Evolutionary conservation across 2,888 invertebrate species (phyloP), one percentile per base, ranked within the genome.

Genomic region (Sceliomorpha sp.): DNA sequence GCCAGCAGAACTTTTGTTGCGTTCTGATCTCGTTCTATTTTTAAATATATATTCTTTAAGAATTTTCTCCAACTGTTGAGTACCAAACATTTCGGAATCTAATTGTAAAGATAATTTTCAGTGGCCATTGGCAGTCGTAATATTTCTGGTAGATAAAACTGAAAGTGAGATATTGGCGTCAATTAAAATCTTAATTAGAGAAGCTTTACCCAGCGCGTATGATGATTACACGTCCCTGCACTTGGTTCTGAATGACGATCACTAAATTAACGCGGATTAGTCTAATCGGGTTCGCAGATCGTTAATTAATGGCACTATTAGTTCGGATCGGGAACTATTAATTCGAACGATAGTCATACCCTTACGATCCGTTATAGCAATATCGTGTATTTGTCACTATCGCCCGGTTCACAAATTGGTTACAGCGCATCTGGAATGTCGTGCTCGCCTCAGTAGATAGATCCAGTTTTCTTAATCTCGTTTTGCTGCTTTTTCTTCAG

Each of bases 331-430:
- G 72, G 78, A 78, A 79, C 79, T 81, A 83, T 83, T 82, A 83
- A 83, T 83, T 83, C 79, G 80, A 60, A 71, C 75, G 81, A 83
- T 81, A 83, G 81, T 79, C 74, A 73, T 72, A 70, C 70, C 70
- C 72, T 68, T 73, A 68, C 81, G 77, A 82, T 83, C 79, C 76
- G 79, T 81, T 83, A 81, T 80, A 76, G 79, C 79, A 83, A 82
- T 83, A 83, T 82, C 80, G 79, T 82, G 82, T 83, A 83, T 83
- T 83, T 83, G 82, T 83, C 82, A 83, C 82, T 80, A 81, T 80
- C 77, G 69, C 72, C 75, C 73, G 69, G 77, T 77, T 83, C 81
- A 83, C 83, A 83, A 83, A 83, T 83, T 83, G 82, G 79, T 80
- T 83, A 83, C 82, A 82, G 77, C 76, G 77, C 76, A 82, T 72